Evolutionary conservation across 2,888 invertebrate genomes (phyloP).

Genomic region (Drosophila nr. fundita): DNA sequence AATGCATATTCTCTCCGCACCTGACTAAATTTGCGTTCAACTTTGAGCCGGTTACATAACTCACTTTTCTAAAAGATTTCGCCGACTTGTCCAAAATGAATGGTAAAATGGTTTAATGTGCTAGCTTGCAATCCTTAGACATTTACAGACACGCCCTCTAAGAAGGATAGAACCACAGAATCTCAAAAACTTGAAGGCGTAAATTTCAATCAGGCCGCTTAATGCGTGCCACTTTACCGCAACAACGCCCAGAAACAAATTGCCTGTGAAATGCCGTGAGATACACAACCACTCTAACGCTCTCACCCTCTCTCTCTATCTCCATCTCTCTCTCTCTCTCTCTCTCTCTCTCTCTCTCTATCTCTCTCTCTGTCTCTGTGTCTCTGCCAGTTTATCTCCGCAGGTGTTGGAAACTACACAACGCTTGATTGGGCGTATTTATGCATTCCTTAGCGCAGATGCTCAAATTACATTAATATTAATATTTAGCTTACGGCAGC

Average conservation of each 20-base stretch:
- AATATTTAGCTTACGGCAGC: constrained; percentile 60
- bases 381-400: constrained; percentile 6
- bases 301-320: background rate
- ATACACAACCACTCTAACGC: constrained; percentile 18
- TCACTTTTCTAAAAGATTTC: background rate
- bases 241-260: constrained; percentile 55
- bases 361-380: background rate
- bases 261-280: constrained; percentile 40
- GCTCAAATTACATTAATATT: constrained; percentile 69
- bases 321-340: background rate
- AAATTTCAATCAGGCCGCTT: constrained; percentile 67
- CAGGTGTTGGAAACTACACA: constrained; percentile 59
- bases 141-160: constrained; percentile 12
- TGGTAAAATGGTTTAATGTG: constrained; percentile 22
- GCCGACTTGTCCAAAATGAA: background rate
- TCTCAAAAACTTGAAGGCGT: constrained; percentile 53
- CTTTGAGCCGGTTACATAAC: constrained; percentile 8
- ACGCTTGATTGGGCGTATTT: constrained; percentile 60
- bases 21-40: background rate
- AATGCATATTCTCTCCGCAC: background rate
- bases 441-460: constrained; percentile 41
- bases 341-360: background rate
- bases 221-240: constrained; percentile 46
- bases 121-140: background rate
- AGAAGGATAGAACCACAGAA: constrained; percentile 22